These are phyloP conservation scores for Leptonema lineaticorne DNA, from an alignment of 1,140 invertebrate species.

Conservation along the genomic window DNA sequence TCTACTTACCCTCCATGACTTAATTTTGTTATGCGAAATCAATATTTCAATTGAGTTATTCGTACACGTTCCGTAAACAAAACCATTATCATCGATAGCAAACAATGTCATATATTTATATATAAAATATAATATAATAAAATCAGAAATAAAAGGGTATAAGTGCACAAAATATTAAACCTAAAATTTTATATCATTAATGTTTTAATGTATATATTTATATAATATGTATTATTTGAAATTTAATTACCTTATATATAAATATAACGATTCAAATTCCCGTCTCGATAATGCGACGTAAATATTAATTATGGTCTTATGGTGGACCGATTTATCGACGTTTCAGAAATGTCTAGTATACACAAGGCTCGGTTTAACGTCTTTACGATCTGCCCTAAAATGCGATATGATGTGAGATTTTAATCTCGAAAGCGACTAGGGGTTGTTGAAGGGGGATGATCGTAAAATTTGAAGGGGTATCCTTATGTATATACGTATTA, in stretches of 20 bases:
- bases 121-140: no score
- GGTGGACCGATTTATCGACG: conserved; percentile 14
- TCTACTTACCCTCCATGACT: no score
- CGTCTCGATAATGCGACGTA: not conserved
- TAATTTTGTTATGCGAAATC: no score
- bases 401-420: conserved; percentile 32
- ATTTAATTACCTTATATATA: no score
- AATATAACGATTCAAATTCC: no score
- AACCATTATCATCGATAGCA: not conserved
- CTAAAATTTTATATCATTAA: no score
- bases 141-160: no score
- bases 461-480: conserved; percentile 28
- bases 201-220: no score
- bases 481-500: no score
- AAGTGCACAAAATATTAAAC: no score
- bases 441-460: not conserved
- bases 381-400: conserved; percentile 28
- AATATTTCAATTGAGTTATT: not conserved
- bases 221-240: no score
- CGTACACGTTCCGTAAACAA: not conserved
- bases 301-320: conserved; percentile 18
- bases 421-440: conserved; percentile 20
- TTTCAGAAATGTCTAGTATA: not conserved
- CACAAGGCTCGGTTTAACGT: not conserved
- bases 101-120: no score